Evolutionary conservation across 2,113 vertebrate species (phyloP).

Genomic region (Sitta europaea): DNA sequence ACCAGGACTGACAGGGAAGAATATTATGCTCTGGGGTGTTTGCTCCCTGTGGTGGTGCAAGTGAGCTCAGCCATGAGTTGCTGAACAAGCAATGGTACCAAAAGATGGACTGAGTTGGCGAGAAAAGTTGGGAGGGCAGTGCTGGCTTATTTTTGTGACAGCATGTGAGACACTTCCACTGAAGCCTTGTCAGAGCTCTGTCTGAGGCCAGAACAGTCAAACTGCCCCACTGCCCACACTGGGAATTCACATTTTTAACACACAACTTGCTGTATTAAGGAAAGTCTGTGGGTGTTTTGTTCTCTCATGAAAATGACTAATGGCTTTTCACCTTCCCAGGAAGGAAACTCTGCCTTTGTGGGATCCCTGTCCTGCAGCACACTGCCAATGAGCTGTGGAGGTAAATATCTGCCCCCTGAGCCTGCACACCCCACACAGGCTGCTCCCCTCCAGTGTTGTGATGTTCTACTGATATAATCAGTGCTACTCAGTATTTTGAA

Average conservation of each 20-base stretch:
- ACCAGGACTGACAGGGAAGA: background rate
- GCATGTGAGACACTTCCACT: background rate
- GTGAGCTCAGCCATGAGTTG: background rate
- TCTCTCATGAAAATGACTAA: background rate
- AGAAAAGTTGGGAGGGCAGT: background rate
- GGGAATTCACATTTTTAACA: background rate
- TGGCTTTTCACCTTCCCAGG: background rate
- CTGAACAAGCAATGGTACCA: background rate
- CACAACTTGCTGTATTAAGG: background rate
- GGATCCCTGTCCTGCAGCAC: background rate
- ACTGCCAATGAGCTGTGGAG: background rate
- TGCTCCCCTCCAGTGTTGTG: background rate
- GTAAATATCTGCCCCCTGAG: background rate
- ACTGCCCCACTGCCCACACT: background rate
- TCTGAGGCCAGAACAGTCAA: background rate
- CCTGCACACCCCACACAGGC: background rate
- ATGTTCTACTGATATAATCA: background rate
- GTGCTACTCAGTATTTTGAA: background rate
- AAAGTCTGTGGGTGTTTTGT: background rate
- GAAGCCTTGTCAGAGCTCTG: background rate
- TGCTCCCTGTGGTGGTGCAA: background rate
- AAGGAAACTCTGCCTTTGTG: background rate
- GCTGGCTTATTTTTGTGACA: background rate
- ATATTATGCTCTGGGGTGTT: background rate
- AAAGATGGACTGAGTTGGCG: background rate